Evolutionary conservation across 2,797 vertebrate genomes (phyloP), one percentile per base, ranked within the genome.

Genomic region (Crax fasciolata): DNA sequence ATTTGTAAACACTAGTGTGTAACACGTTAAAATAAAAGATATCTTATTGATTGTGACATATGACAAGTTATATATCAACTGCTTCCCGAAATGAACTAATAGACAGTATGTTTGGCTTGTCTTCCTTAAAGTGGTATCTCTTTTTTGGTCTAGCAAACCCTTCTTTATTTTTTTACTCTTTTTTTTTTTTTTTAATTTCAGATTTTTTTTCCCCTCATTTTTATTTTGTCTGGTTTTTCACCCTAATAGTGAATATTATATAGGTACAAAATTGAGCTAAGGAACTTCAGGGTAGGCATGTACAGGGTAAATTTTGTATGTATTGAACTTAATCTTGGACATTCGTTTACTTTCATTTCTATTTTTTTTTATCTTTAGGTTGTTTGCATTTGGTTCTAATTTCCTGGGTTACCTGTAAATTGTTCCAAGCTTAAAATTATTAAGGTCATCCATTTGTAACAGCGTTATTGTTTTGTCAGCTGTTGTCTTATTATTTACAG

Each of bases 1-100:
- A 18, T 93, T 94, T 92, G 57, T 91, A 67, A 96, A 85, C 74
- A 43, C 21, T 18, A 28, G 21, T 49, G 21, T 81, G 30, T 68
- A 93, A 75, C 25, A 48, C 43, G 81, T 92, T 92, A 91, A 94
- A 79, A 89, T 27, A 79, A 62, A 89, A 73, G 43, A 39, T 78
- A 8, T 9, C 9, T 52, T 84, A 84, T 14, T 44, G 43, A 24
- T 55, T 76, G 51, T 84, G 55, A 28, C 38, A 80, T 82, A 65
- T 73, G 79, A 84, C 32, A 90, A 91, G 46, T 80, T 84, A 63
- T 81, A 54, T 43, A 61, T 82, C 71, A 68, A 54, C 10, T 39
- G 30, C 79, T 94, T 89, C 57, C 61, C 76, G 43, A 70, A 71
- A 84, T 44, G 49, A 4, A 12, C 23, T 81, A 39, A 46, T 43